Base-by-base conservation (phyloP, 1,140 invertebrate genomes). In the Drosophila ironensis region DNA sequence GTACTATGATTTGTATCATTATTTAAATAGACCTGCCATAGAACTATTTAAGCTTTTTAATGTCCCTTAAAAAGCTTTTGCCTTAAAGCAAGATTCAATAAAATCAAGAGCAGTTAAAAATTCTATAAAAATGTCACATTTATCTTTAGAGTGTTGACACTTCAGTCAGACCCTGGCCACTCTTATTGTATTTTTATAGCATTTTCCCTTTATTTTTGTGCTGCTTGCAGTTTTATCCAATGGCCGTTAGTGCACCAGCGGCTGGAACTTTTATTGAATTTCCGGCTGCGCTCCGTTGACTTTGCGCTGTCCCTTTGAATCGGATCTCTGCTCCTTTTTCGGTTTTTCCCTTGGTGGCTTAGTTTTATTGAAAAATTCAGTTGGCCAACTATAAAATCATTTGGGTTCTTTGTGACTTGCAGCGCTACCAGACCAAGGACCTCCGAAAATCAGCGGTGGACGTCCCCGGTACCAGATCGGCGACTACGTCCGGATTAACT, bases 401-500 rank as follows among this genome's bases (percentile, higher is more conserved):
- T 53, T 70, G 70, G 20, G 17, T 38, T 61, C 27, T 9, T 17
- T 53, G 12, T 12, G 37, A 60, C 41, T 67, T 74, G 6, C 88
- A 95, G 94, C 93, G 50, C 80, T 95, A 28, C 94, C 94, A 1
- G 92, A 93, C 64, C 91, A 93, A 38, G 94, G 93, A 6, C 94
- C 94, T 3, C 89, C 91, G 52, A 89, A 89, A 81, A 95, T 95
- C 84, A 91, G 86, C 6, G 93, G 94, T 16, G 93, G 93, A 19
- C 91, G 91, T 48, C 91, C 92, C 7, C 91, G 93, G 20, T 95
- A 95, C 90, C 92, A 93, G 72, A 91, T 93, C 38, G 93, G 93
- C 28, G 94, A 95, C 61, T 90, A 91, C 51, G 93, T 95, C 3
- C 89, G 92, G 37, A 92, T 95, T 70, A 95, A 94, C 86, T 95